Evolutionary conservation across 2,888 invertebrate genomes (phyloP).

Genomic region (Adelphocoris suturalis): DNA sequence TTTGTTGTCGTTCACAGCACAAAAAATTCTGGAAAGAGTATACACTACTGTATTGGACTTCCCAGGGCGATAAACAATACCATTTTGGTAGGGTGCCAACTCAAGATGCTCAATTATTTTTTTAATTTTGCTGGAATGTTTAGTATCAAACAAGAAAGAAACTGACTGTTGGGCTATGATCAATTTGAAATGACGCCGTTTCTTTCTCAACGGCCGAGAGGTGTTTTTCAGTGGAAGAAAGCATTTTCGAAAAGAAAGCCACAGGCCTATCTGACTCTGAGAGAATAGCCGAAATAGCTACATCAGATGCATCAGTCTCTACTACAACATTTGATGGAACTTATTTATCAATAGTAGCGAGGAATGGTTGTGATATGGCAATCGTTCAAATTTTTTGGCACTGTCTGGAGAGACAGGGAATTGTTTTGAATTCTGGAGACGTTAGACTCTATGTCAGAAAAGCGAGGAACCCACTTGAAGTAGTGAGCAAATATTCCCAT

Average conservation of each 20-base stretch:
- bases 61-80: slow-evolving; percentile 55
- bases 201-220: slow-evolving; percentile 75
- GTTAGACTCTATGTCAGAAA: not conserved
- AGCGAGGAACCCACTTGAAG: too few species aligned
- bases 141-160: slow-evolving; percentile 68
- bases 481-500: slow-evolving; percentile 27
- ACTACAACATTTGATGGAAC: not conserved
- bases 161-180: slow-evolving; percentile 72
- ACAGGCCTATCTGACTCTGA: slow-evolving; percentile 54
- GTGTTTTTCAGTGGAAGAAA: slow-evolving; percentile 64
- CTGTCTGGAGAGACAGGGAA: too few species aligned
- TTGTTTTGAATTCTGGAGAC: not conserved
- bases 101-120: slow-evolving; percentile 15
- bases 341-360: not conserved
- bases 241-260: slow-evolving; percentile 57
- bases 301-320: too few species aligned
- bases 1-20: too few species aligned
- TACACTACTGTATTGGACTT: slow-evolving; percentile 57
- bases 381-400: not conserved
- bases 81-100: slow-evolving; percentile 69
- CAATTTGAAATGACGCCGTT: slow-evolving; percentile 73
- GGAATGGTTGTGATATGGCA: slow-evolving; percentile 22
- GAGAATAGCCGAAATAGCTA: slow-evolving; percentile 29
- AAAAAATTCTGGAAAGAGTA: slow-evolving; percentile 53
- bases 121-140: slow-evolving; percentile 59